A percentile compares a stretch with the other conserved stretches of the same genome.
Conservation (phyloP, 2,113 vertebrate genomes). For the Lota lota region DNA sequence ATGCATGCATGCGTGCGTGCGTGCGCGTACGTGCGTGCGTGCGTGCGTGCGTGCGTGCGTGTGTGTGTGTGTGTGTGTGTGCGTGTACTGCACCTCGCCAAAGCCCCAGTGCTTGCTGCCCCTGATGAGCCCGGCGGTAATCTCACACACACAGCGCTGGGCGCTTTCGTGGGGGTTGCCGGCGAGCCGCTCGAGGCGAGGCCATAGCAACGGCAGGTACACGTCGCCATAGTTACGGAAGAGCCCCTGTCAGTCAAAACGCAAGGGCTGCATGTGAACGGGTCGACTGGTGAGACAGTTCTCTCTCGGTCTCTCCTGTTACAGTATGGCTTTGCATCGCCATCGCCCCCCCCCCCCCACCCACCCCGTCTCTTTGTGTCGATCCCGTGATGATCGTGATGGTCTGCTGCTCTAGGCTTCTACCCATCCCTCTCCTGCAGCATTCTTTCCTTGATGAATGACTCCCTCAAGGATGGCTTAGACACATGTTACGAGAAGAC, state of each 20-base stretch:
- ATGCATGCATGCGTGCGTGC: conserved; percentile 19
- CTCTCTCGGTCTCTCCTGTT: no score
- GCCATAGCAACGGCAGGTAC: conserved; percentile 87
- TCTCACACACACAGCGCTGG: conserved; percentile 93
- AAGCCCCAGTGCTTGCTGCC: conserved; percentile 97
- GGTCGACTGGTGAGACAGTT: no score
- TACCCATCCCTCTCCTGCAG: no score
- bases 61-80: conserved; percentile 16
- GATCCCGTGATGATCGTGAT: no score
- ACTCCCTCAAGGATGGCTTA: no score
- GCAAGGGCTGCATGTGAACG: not conserved
- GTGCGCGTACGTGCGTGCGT: conserved; percentile 19
- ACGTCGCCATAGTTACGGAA: conserved; percentile 94
- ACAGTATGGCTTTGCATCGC: no score
- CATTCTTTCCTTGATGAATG: no score
- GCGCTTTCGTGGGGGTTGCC: conserved; percentile 92
- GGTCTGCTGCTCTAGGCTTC: no score
- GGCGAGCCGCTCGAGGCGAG: conserved; percentile 89
- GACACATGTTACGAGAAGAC: no score
- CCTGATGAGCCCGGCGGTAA: conserved; percentile 93
- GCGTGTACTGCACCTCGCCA: conserved; percentile 78
- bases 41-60: conserved; percentile 17
- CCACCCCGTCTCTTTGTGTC: no score
- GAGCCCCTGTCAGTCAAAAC: conserved; percentile 79
- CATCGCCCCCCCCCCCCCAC: no score